These are phyloP conservation scores for Aythya fuligula DNA, from an alignment of 2,797 vertebrate species.

Conservation along the genomic window DNA sequence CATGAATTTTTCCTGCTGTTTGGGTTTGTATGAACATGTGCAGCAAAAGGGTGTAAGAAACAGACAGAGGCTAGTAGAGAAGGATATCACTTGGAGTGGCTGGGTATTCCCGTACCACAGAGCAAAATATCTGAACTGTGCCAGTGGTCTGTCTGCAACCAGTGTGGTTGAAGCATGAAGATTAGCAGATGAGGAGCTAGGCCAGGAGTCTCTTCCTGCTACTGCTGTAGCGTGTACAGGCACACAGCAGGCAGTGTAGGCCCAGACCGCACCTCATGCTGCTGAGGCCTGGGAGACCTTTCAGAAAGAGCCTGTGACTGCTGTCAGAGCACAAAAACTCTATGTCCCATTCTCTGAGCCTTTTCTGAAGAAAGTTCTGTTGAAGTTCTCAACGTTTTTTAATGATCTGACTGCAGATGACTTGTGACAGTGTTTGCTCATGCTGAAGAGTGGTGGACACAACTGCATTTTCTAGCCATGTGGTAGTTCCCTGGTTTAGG, in stretches of 20 bases:
- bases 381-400: not conserved
- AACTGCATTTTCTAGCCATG: not conserved
- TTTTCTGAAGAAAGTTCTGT: not conserved
- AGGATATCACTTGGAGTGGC: not conserved
- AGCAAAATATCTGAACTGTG: not conserved
- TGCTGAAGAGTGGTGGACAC: not conserved
- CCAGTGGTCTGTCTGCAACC: not conserved
- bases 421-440: not conserved
- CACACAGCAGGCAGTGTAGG: not conserved
- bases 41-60: not conserved
- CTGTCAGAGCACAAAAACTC: not conserved
- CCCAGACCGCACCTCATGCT: not conserved
- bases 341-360: fast-evolving
- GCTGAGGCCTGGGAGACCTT: not conserved
- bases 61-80: not conserved
- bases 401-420: not conserved
- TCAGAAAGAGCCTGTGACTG: not conserved
- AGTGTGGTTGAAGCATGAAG: fast-evolving
- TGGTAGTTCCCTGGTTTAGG: not conserved
- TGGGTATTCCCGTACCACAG: not conserved
- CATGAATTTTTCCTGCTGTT: not conserved
- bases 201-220: not conserved
- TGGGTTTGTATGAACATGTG: fast-evolving
- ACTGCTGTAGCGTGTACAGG: not conserved
- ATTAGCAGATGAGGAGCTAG: not conserved